phyloP scores from a whole-genome alignment of 2,113 vertebrate genomes.

The Paralichthys olivaceus region DNA sequence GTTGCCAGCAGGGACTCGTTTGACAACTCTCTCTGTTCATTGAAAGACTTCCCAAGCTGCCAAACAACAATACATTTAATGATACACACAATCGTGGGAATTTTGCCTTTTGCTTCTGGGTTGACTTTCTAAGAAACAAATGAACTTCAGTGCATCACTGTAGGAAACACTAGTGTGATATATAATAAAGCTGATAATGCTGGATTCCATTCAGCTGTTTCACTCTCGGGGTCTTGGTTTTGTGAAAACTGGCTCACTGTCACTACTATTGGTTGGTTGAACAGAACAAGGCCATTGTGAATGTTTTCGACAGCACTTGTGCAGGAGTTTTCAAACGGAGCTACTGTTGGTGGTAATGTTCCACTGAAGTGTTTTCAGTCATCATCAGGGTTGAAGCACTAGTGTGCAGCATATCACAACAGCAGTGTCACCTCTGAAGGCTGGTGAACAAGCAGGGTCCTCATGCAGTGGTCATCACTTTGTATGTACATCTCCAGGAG shows the following conservation, averaged over 20 bases:
- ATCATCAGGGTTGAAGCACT: background rate
- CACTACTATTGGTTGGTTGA: background rate
- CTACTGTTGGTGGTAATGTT: background rate
- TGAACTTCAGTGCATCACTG: background rate
- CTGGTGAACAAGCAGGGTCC: background rate
- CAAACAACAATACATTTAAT: background rate
- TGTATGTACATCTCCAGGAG: background rate
- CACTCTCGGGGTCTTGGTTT: no score
- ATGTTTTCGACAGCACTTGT: background rate
- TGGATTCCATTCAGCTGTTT: background rate
- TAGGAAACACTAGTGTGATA: background rate
- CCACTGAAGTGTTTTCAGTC: background rate
- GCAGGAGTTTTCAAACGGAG: background rate
- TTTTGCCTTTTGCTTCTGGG: background rate
- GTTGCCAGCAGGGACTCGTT: slow-evolving; percentile 1
- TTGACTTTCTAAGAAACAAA: background rate
- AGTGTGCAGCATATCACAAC: background rate
- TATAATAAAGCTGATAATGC: background rate
- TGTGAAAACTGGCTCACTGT: background rate
- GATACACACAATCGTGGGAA: background rate
- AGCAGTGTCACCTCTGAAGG: background rate
- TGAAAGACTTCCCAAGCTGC: background rate
- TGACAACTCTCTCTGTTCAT: slow-evolving; percentile 1
- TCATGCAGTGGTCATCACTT: background rate
- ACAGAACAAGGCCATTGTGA: background rate